phyloP scores from a whole-genome alignment of 2,888 invertebrate species.

The Drosophila hamatofila region DNA sequence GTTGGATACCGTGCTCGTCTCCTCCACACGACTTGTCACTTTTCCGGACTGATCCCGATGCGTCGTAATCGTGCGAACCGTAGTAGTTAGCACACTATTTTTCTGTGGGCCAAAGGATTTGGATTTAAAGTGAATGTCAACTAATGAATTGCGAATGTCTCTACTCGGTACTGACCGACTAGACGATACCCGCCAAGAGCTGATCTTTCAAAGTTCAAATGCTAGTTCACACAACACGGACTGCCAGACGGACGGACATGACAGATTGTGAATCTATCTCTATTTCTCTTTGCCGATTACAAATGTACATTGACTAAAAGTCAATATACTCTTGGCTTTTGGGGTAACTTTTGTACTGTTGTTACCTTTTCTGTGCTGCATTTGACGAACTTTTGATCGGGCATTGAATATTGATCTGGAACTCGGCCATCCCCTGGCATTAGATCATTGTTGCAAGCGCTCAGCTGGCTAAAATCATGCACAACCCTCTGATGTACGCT shows the following conservation, averaged over 20 bases:
- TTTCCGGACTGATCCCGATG: slow-evolving; percentile 49
- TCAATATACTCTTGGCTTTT: background rate
- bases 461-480: slow-evolving; percentile 32
- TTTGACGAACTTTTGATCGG: background rate
- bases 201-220: background rate
- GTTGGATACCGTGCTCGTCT: slow-evolving; percentile 42
- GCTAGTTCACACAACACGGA: no score
- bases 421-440: background rate
- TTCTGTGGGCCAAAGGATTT: slow-evolving; percentile 9
- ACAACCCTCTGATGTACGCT: slow-evolving; percentile 39
- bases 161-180: slow-evolving; percentile 1
- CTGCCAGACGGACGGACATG: slow-evolving; percentile 4
- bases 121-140: background rate
- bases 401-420: background rate
- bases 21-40: slow-evolving; percentile 47
- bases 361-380: slow-evolving; percentile 17
- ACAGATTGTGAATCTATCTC: background rate
- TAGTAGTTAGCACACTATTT: slow-evolving; percentile 21
- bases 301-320: background rate
- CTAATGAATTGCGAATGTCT: no score
- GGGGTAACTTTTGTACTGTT: background rate
- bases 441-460: slow-evolving; percentile 14
- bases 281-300: background rate
- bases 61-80: slow-evolving; percentile 36
- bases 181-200: background rate